phyloP scores from a whole-genome alignment of 2,113 vertebrate species.

The Triplophysa dalaica region DNA sequence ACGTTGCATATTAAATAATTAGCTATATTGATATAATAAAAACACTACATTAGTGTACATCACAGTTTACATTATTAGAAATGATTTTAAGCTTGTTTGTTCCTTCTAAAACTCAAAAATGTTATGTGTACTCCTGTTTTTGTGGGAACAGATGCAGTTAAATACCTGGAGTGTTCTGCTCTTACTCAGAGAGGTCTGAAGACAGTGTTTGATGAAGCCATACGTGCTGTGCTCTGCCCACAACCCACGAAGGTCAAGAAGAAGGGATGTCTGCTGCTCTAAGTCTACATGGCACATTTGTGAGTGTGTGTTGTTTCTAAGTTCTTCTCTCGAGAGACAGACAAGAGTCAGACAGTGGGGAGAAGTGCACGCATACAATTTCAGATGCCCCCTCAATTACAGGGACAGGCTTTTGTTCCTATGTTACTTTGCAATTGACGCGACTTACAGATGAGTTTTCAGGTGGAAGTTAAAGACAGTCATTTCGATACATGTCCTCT shows the following conservation, averaged over 20 bases:
- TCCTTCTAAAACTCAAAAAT: background rate
- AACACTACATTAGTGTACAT: background rate
- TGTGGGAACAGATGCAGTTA: conserved; percentile 78
- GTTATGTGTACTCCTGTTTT: conserved; percentile 25
- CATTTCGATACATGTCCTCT: conserved; percentile 2
- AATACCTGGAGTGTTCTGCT: conserved; percentile 88
- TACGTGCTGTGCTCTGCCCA: conserved; percentile 85
- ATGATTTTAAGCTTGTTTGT: background rate
- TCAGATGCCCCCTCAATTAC: background rate
- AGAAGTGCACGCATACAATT: conserved; percentile 6
- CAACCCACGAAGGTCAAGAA: conserved; percentile 83
- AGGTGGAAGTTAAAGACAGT: conserved; percentile 27
- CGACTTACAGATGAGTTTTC: background rate
- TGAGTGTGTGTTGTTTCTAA: background rate
- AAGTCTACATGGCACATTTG: conserved; percentile 60
- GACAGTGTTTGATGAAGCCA: conserved; percentile 88
- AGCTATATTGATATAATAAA: background rate
- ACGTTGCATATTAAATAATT: background rate
- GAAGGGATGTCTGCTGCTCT: conserved; percentile 76
- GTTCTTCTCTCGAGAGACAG: background rate
- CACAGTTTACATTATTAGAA: too few relatives aligned
- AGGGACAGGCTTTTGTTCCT: background rate
- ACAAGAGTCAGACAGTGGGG: background rate
- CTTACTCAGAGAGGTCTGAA: conserved; percentile 87
- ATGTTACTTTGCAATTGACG: background rate